Conservation (phyloP, 92 coral and sea anemone genomes). For the Epizoanthus rinbou region DNA sequence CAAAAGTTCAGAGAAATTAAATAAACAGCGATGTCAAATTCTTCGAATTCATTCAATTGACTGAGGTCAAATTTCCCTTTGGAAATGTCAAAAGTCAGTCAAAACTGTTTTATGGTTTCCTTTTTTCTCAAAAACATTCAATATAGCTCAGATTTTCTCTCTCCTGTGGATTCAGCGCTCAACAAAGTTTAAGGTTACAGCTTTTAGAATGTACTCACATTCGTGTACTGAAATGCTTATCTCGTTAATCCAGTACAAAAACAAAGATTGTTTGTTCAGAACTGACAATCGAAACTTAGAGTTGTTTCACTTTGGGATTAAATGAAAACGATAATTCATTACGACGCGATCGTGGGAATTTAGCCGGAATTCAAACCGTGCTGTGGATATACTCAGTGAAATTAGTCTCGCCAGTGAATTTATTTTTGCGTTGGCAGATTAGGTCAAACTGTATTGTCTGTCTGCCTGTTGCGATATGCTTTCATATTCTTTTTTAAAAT, state of each 20-base stretch:
- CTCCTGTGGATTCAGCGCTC: not conserved
- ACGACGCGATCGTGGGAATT: constrained; percentile 5
- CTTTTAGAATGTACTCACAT: not conserved
- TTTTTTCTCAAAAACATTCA: not conserved
- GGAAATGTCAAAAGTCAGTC: not conserved
- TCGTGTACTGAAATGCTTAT: not conserved
- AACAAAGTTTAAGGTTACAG: not conserved
- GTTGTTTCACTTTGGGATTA: constrained; percentile 18
- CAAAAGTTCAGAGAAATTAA: constrained; percentile 11
- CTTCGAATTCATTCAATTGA: constrained; percentile 21
- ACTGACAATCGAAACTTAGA: not conserved
- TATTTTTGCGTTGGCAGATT: too few relatives aligned
- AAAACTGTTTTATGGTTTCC: not conserved
- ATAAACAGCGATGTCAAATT: constrained; percentile 3
- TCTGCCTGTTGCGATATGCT: too few relatives aligned
- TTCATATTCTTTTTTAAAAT: too few relatives aligned
- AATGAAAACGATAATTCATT: constrained; percentile 4
- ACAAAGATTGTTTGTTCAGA: constrained; percentile 23
- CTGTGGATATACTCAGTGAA: too few relatives aligned
- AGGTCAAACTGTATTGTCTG: too few relatives aligned
- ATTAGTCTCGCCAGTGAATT: too few relatives aligned
- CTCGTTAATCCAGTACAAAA: constrained; percentile 3
- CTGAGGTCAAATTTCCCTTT: constrained; percentile 18
- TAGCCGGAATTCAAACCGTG: not conserved
- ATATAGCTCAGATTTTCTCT: too few relatives aligned